Evolutionary conservation across 1,140 invertebrate genomes (phyloP).

Genomic region (Patella vulgata): DNA sequence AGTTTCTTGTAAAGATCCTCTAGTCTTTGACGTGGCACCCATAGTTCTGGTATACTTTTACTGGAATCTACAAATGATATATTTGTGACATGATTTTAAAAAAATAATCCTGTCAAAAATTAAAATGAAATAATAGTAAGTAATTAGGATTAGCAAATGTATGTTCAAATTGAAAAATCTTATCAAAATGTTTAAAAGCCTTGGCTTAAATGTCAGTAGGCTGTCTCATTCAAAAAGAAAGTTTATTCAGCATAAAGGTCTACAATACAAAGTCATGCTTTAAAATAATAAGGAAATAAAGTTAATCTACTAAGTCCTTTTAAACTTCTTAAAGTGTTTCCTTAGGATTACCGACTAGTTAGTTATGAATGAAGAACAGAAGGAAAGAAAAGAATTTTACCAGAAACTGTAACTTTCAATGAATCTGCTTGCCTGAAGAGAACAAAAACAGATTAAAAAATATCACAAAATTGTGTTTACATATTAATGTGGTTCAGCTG

Average conservation of each 20-base stretch:
- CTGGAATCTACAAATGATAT: conserved; percentile 41
- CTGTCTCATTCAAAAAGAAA: neutral
- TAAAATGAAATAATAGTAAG: no score
- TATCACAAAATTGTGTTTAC: neutral
- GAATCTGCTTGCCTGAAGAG: conserved; percentile 60
- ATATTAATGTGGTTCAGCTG: neutral
- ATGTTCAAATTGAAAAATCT: neutral
- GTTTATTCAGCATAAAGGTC: no score
- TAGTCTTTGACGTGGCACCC: conserved; percentile 68
- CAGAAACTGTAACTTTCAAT: conserved; percentile 54
- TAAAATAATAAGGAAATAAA: no score
- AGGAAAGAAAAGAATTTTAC: no score
- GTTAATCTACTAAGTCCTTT: no score
- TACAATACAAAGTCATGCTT: no score
- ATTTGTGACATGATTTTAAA: neutral
- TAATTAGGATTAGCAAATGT: neutral
- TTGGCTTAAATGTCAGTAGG: neutral
- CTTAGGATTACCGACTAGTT: no score
- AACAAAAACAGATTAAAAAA: conserved; percentile 10
- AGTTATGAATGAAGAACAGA: no score
- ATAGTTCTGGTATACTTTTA: conserved; percentile 57
- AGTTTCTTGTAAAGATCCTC: conserved; percentile 82
- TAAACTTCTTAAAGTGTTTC: no score
- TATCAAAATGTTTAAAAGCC: neutral
- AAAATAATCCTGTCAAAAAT: neutral